phyloP scores from a whole-genome alignment of 53 echinoderm and acorn worm species.

The Paracentrotus lividus region DNA sequence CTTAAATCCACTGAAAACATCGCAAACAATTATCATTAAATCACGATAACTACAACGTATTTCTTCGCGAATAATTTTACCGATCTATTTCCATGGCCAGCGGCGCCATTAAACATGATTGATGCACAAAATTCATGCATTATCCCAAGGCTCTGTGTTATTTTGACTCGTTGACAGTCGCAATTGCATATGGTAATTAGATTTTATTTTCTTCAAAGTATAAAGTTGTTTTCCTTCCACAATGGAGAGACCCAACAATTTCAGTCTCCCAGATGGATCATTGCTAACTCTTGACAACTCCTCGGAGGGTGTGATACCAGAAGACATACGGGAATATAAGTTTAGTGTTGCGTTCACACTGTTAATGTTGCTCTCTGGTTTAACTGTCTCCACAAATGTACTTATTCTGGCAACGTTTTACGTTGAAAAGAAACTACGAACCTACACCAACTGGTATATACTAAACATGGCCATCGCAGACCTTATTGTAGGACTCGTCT shows the following conservation, averaged over 20 bases:
- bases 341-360: neutral
- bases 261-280: neutral
- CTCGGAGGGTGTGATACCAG: neutral
- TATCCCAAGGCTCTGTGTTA: too few species aligned
- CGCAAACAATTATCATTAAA: too few species aligned
- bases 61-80: too few species aligned
- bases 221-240: neutral
- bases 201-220: too few species aligned
- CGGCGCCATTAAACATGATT: too few species aligned
- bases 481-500: neutral
- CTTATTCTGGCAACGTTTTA: neutral
- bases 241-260: neutral
- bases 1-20: too few species aligned
- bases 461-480: neutral
- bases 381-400: neutral
- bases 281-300: neutral
- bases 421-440: neutral
- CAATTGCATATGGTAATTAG: too few species aligned
- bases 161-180: too few species aligned
- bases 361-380: neutral
- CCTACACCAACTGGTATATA: neutral
- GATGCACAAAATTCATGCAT: too few species aligned
- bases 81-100: too few species aligned
- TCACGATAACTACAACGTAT: too few species aligned
- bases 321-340: neutral